Base-by-base conservation (phyloP, 2,888 invertebrate genomes). In the Drosophila parthenogenetica region DNA sequence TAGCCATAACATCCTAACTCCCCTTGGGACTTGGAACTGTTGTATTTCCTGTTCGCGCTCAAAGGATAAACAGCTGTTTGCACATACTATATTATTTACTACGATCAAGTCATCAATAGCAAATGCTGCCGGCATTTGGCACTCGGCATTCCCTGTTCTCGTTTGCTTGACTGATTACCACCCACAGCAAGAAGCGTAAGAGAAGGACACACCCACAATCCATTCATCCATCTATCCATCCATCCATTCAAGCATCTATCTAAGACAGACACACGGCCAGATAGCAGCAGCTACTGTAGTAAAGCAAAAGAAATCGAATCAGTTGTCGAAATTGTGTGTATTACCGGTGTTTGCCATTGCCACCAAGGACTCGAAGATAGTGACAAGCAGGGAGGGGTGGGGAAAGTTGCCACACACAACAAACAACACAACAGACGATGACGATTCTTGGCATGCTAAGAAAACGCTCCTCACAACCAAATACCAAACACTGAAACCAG, bases 401-500 rank as follows among this genome's bases (percentile, higher is more conserved):
- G 8, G 29, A 14, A 16, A 14, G 14, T 7, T 40, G 3, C 16
- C 4, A 40, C 25, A 40, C 40, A 51, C 43, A 50, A 22, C 22
- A 53, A 10, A 40, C n/a, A n/a, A 29, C 45, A 43, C 43, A 32
- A 25, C 11, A 29, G 46, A 42, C 19, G 37, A n/a, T 22, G 7
- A 7, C 16, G 25, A 42, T 32, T 46, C 32, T 5, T 43, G 63
- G 39, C 53, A 61, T 49, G 8, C 53, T 16, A 35, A 32, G 57
- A 51, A 48, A 64, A 61, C 40, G 43, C 37, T 54, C 14, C 11
- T 35, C 13, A 65, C 61, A 72, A 73, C 66, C 75, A 82, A 82
- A 77, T 69, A 81, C 62, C 80, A 77, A 90, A 87, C 70, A 89
- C 73, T 86, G 84, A 87, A 83, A 90, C 84, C 87, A 84, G 87